Conservation (phyloP, 2,888 invertebrate genomes). For the Ommatoiulus sabulosus region DNA sequence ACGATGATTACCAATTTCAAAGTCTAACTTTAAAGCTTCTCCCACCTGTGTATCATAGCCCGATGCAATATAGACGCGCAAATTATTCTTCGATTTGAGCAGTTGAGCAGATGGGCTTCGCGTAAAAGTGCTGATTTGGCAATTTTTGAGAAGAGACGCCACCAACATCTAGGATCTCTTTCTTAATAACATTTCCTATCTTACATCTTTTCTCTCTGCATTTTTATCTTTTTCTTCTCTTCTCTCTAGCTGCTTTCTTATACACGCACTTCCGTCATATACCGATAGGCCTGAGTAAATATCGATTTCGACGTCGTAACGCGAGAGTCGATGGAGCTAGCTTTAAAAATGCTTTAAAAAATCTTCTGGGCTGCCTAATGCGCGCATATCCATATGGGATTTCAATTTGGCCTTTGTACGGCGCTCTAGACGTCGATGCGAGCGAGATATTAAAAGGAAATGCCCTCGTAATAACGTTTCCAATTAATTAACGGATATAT, state of each 20-base stretch:
- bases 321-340: not conserved
- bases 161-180: not conserved
- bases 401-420: not conserved
- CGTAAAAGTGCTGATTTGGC: not conserved
- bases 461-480: slow-evolving; percentile 28
- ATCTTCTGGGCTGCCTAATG: not conserved
- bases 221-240: not conserved
- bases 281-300: slow-evolving; percentile 6
- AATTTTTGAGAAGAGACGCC: not conserved
- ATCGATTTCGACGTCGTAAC: slow-evolving; percentile 1
- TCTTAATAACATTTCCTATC: slow-evolving; percentile 21
- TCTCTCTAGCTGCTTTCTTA: no score
- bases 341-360: slow-evolving; percentile 33
- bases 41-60: no score
- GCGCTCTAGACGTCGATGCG: not conserved
- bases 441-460: slow-evolving; percentile 30
- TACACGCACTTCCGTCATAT: not conserved
- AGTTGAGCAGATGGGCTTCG: no score
- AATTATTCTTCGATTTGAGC: no score
- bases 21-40: no score
- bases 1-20: no score
- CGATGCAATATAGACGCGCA: no score
- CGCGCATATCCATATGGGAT: not conserved
- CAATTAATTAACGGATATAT: slow-evolving; percentile 43
- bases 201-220: not conserved